phyloP scores from a whole-genome alignment of 2,888 invertebrate genomes.

The Amphipoea oculea region DNA sequence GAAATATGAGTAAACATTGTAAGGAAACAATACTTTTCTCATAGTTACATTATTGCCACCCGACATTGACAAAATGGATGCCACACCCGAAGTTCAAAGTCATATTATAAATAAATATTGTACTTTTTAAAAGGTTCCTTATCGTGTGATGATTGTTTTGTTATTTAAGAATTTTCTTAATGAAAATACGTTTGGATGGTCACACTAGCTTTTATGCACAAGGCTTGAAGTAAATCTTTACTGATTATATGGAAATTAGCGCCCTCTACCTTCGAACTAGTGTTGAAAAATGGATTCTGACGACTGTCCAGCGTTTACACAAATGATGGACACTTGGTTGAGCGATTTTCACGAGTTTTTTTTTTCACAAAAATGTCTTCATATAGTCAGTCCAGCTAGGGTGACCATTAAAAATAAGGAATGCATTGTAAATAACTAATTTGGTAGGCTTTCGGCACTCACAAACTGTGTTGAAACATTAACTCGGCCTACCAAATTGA shows the following conservation, averaged over 20 bases:
- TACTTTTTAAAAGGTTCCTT: constrained; percentile 85
- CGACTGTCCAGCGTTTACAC: constrained; percentile 4
- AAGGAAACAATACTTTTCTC: constrained; percentile 21
- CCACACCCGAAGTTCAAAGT: constrained; percentile 71
- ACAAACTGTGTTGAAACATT: constrained; percentile 79
- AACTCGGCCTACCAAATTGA: constrained; percentile 84
- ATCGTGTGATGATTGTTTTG: constrained; percentile 88
- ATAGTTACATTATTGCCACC: not conserved
- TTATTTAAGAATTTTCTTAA: constrained; percentile 80
- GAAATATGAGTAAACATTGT: constrained; percentile 22
- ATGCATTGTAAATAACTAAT: constrained; percentile 89
- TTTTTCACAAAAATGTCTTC: constrained; percentile 43
- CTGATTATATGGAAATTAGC: constrained; percentile 69
- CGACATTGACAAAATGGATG: not conserved
- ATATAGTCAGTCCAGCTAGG: constrained; percentile 74
- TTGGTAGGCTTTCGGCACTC: constrained; percentile 85
- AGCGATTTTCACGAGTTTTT: not conserved
- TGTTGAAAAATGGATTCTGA: constrained; percentile 1
- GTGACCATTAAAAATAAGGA: constrained; percentile 81
- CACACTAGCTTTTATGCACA: constrained; percentile 77
- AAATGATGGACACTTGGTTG: constrained; percentile 13
- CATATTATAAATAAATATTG: constrained; percentile 78
- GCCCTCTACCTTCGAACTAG: not conserved
- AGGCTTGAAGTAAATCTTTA: constrained; percentile 68
- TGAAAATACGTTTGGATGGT: constrained; percentile 74